Conservation (phyloP, 1,140 invertebrate species). For the Bicyclus anynana region DNA sequence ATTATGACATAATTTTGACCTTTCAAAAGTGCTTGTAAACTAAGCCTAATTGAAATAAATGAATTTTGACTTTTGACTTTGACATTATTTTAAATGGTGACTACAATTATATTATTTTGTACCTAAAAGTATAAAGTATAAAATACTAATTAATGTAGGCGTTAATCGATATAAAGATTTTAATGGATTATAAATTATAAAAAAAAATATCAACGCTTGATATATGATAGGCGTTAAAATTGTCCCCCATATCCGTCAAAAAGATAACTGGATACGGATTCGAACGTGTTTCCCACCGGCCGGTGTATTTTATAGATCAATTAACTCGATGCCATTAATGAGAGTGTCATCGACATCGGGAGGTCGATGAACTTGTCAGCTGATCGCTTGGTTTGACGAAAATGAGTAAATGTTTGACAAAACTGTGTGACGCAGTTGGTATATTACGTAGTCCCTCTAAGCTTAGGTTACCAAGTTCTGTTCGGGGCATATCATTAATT, state of each 20-base stretch:
- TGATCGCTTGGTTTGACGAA: conserved; percentile 16
- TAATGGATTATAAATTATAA: not conserved
- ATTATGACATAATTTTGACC: too few relatives aligned
- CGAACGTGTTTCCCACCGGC: conserved; percentile 12
- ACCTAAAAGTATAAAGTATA: too few relatives aligned
- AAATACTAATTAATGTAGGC: too few relatives aligned
- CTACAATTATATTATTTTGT: too few relatives aligned
- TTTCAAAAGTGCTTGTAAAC: too few relatives aligned
- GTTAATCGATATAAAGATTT: not conserved
- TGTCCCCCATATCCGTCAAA: conserved; percentile 7
- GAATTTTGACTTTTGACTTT: too few relatives aligned
- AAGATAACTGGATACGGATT: conserved; percentile 9
- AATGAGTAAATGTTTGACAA: conserved; percentile 7
- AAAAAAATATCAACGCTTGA: not conserved
- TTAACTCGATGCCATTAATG: conserved; percentile 32
- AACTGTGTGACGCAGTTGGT: too few relatives aligned
- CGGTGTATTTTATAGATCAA: conserved; percentile 28
- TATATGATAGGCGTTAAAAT: conserved; percentile 4
- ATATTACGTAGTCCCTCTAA: too few relatives aligned
- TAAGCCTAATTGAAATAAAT: too few relatives aligned
- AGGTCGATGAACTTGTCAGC: conserved; percentile 28
- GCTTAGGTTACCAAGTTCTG: too few relatives aligned
- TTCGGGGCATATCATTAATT: too few relatives aligned
- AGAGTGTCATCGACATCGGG: conserved; percentile 32
- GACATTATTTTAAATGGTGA: too few relatives aligned